Evolutionary conservation across 2,797 vertebrate species (phyloP), one percentile per base, ranked within the genome.

Genomic region (Pangasius krempfi): DNA sequence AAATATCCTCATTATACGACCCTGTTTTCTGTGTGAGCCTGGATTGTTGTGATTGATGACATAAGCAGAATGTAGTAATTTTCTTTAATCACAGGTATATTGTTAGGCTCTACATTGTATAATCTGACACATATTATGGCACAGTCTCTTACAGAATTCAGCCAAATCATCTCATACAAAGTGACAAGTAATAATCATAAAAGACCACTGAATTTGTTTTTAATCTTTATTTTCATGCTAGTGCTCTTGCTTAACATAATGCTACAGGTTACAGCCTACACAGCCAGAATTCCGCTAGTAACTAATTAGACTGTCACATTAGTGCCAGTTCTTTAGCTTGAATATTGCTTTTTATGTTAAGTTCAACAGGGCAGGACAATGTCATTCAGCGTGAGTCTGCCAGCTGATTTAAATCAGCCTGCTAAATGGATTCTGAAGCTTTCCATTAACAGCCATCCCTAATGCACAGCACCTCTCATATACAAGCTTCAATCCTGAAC

Each of bases 361-460:
- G 10, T 58, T 37, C 20, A 81, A 30, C 13, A 40, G n/a, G 30
- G 54, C 86, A 87, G 60, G 37, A 47, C 50, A 50, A 3, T 72
- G 4, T 37, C 93, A 92, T 93, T 92, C 90, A 93, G 88, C 87
- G 90, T 84, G 91, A 89, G 88, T 52, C 89, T 92, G 90, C 91
- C 93, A 94, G 92, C 92, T 93, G 92, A 94, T 92, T 13, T 79
- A 30, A 79, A 79, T 79, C 76, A 79, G 90, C 86, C 86, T 44
- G 79, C 88, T 93, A 92, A 94, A 93, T 91, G 82, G 54, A 84
- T 80, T 85, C 30, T 68, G 50, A 40, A 78, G n/a, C 91, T 93
- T 92, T 92, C 81, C 91, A 93, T 94, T 95, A 95, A 94, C 93
- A 94, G 92, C 92, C 94, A 93, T 93, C 90, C 89, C 92, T 92